Base-by-base conservation (phyloP, 2,113 vertebrate species). In the Rhizomys pruinosus region DNA sequence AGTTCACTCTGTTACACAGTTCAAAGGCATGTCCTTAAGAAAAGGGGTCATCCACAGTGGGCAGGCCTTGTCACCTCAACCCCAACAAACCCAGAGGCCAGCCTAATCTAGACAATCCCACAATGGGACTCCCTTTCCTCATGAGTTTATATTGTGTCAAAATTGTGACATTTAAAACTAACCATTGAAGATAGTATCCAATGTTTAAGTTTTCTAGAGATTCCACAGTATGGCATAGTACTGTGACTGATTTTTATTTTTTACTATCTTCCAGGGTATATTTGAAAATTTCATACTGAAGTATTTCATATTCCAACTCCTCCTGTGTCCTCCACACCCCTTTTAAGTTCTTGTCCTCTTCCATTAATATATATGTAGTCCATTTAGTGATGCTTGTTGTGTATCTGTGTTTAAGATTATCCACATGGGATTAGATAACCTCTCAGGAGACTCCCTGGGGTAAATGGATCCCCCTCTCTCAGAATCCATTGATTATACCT, bases 161-260 rank as follows among this genome's bases (percentile, higher is more conserved):
- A 25, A 52, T 7, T 52, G 29, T 80, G 80, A 34, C 16, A 66
- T 44, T 34, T 64, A 82, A 64, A 82, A 23, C 17, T 64, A 66
- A 82, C 17, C 63, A 84, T 20, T 44, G 9, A 29, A 32, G 32
- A 19, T 34, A 10, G 29, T 66, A 84, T 23, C 17, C 44, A 66
- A 44, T 19, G 1, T 82, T 80, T 94, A 72, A 52, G n/a, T 87
- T 94, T 29, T 84, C 12, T 59, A 79, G 17, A 72, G 39, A 8
- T n/a, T 17, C 80, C 47, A 87, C 10, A 87, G 16, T n/a, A 39
- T 87, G 71, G 34, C 8, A 20, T 1, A 89, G 20, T 78, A 55
- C 23, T 57, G 71, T 52, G 23, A 84, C 39, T 84, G 11, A 52
- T n/a, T 90, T 95, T 93, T 10, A 69, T 93, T 85, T 16, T 37